A percentile compares a stretch with the other conserved stretches of the same genome.
phyloP scores from a whole-genome alignment of 2,797 vertebrate genomes.

The Phylloscopus collybita region DNA sequence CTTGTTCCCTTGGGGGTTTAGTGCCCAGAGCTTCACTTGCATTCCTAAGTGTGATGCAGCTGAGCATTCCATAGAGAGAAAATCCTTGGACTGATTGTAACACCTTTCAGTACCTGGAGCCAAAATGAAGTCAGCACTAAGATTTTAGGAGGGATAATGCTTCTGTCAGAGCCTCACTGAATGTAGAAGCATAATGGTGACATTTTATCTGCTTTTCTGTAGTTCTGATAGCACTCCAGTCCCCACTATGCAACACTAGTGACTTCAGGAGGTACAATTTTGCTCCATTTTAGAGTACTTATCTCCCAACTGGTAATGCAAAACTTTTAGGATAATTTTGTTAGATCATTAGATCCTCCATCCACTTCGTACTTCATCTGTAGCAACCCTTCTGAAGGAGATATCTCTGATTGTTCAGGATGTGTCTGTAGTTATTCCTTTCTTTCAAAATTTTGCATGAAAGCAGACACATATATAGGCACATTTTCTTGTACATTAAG shows the following conservation, averaged over 20 bases:
- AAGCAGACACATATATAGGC: background rate
- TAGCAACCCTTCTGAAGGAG: background rate
- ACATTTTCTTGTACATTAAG: background rate
- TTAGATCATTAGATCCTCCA: background rate
- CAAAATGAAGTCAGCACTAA: background rate
- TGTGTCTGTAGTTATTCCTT: background rate
- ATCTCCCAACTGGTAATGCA: background rate
- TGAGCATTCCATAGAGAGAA: background rate
- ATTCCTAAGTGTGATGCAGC: background rate
- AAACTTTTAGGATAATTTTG: background rate
- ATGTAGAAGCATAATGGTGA: background rate
- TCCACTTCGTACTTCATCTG: background rate
- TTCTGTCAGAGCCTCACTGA: background rate
- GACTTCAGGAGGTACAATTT: background rate
- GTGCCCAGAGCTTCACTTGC: background rate
- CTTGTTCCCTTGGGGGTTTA: background rate
- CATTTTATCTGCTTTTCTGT: background rate
- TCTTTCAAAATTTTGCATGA: background rate
- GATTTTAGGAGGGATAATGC: background rate
- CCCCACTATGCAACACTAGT: background rate
- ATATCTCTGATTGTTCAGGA: background rate
- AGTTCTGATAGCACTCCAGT: background rate
- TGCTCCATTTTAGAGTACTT: background rate
- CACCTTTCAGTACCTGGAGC: background rate
- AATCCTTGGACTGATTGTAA: background rate